These are phyloP conservation scores for Thunnus albacares DNA, from an alignment of 2,797 vertebrate species.

Conservation along the genomic window DNA sequence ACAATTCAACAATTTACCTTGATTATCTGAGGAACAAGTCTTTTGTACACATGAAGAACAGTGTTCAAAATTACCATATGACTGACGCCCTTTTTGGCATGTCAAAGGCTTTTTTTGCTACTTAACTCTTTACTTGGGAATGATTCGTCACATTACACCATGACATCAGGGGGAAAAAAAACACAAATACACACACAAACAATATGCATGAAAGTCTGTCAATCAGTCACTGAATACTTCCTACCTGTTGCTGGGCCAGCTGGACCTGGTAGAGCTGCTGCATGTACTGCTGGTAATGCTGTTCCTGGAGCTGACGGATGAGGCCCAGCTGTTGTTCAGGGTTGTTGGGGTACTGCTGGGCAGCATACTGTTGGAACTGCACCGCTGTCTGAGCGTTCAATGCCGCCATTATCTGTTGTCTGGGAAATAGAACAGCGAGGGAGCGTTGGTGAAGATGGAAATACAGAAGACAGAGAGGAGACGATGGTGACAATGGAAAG, in stretches of 20 bases:
- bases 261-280: conserved; percentile 99
- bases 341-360: conserved; percentile 98
- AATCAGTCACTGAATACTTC: neutral
- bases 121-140: too few relatives aligned
- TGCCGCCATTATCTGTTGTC: conserved; percentile 99
- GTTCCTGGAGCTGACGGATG: conserved; percentile 98
- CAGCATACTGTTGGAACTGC: conserved; percentile 99
- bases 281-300: conserved; percentile 99
- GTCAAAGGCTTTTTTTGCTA: neutral
- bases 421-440: conserved; percentile 62
- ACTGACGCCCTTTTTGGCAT: neutral
- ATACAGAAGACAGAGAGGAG: neutral
- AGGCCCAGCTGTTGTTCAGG: conserved; percentile 96
- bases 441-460: conserved; percentile 25
- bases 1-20: neutral
- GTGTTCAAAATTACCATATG: neutral
- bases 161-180: too few relatives aligned
- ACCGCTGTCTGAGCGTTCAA: conserved; percentile 97
- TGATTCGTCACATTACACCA: too few relatives aligned
- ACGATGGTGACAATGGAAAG: neutral
- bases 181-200: too few relatives aligned
- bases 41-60: neutral
- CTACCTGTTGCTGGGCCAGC: conserved; percentile 98
- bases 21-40: neutral
- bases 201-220: neutral